Base-by-base conservation (phyloP, 2,797 vertebrate species). In the Spinus pinus region DNA sequence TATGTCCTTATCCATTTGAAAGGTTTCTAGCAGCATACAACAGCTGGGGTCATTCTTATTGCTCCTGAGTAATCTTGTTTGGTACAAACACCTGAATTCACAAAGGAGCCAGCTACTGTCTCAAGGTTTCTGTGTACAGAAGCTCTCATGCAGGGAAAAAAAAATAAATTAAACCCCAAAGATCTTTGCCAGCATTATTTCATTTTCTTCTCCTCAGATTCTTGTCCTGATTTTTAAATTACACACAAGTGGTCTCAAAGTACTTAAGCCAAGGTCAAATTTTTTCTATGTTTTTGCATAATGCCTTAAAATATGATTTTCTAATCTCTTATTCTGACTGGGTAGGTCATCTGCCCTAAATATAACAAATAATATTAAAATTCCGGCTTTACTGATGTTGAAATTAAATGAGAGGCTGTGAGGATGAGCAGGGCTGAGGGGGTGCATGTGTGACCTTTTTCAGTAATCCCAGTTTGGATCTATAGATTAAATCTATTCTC, bases 281-380 rank as follows among this genome's bases (percentile, higher is more conserved):
- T 93, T 92, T 79, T 57, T n/a, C 46, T 65, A 2, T 56, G 30
- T 72, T 94, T 95, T 93, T 86, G n/a, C 80, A 78, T 82, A 93
- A 75, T 69, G 58, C 47, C 10, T 69, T 51, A 79, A 10, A 10
- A 94, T 80, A 95, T 88, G 5, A 94, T 88, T 86, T 88, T 65
- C 21, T 95, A 93, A 96, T 94, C 93, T 82, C 64, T 7, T 39
- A 41, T 67, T 88, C 75, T 49, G 49, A n/a, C 84, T 67, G 33
- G 3, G 12, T 91, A 67, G 80, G 58, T 93, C 73, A 94, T 72
- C 54, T 90, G 79, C 35, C 50, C 72, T 81, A 78, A 86, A 88
- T 79, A 83, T 60, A 95, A 83, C 27, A 86, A 93, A 83, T 67
- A 66, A 93, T 75, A 95, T 78, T 72, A 91, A 86, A 91, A 72